Evolutionary conservation across 2,113 vertebrate species (phyloP).

Genomic region (Perognathus longimembris): DNA sequence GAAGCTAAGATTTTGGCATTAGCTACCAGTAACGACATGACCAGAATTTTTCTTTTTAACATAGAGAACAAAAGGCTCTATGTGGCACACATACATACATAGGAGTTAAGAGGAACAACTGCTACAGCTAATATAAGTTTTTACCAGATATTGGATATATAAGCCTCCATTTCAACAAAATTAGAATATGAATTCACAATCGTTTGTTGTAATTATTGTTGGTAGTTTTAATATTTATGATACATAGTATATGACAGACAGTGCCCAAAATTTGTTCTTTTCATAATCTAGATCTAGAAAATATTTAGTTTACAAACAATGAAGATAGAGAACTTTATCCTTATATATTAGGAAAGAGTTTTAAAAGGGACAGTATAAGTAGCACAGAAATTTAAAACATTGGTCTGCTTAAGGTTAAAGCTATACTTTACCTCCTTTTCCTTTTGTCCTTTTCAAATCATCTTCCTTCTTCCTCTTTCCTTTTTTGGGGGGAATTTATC

Average conservation of each 20-base stretch:
- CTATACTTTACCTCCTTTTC: neutral
- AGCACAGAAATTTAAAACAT: neutral
- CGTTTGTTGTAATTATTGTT: neutral
- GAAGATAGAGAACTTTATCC: neutral
- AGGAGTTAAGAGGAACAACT: neutral
- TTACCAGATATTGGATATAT: neutral
- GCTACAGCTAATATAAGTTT: neutral
- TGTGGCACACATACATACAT: neutral
- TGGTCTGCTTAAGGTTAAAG: neutral
- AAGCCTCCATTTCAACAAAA: neutral
- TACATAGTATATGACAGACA: neutral
- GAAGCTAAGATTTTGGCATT: too few relatives aligned
- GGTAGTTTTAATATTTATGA: neutral
- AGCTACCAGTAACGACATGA: too few relatives aligned
- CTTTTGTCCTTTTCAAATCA: neutral
- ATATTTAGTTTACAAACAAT: neutral
- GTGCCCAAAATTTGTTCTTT: neutral
- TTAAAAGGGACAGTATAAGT: neutral
- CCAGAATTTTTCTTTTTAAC: neutral
- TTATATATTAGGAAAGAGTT: neutral
- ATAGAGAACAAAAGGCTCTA: neutral
- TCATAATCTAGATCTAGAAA: neutral
- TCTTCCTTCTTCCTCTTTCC: neutral
- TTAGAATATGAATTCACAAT: neutral
- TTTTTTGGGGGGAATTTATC: neutral